A percentile compares a stretch with the other conserved stretches of the same genome.
Evolutionary conservation across 2,797 vertebrate genomes (phyloP).

Genomic region (Eleutherodactylus coqui): DNA sequence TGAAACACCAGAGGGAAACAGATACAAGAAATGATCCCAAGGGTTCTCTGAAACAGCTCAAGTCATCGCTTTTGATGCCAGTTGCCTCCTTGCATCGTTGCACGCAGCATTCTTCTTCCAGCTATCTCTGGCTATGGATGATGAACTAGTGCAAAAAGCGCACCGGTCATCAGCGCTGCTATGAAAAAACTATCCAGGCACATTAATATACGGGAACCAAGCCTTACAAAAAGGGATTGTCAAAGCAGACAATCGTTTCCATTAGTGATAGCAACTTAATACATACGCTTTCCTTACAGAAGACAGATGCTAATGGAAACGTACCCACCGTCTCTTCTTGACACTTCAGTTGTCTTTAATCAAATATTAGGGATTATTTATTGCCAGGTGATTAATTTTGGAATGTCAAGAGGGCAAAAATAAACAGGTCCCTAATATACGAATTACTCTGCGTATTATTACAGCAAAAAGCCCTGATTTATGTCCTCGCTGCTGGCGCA

Average conservation of each 20-base stretch:
- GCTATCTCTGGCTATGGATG: too few relatives aligned
- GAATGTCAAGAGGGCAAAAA: constrained; percentile 24
- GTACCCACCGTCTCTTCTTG: background rate
- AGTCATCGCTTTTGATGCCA: too few relatives aligned
- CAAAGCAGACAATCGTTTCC: background rate
- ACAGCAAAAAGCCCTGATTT: background rate
- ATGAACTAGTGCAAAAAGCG: too few relatives aligned
- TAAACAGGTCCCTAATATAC: constrained; percentile 16
- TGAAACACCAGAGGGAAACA: too few relatives aligned
- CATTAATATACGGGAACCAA: too few relatives aligned
- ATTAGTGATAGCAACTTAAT: background rate
- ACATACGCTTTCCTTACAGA: background rate
- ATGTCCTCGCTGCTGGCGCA: constrained; percentile 10
- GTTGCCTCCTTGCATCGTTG: too few relatives aligned
- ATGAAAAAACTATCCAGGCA: too few relatives aligned
- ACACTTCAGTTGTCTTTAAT: background rate
- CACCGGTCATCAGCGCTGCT: too few relatives aligned
- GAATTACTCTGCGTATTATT: constrained; percentile 36
- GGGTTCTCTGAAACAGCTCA: too few relatives aligned
- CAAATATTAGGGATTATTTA: constrained; percentile 8
- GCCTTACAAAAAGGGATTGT: too few relatives aligned
- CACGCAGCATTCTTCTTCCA: too few relatives aligned
- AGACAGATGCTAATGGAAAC: background rate
- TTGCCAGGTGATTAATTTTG: constrained; percentile 34
- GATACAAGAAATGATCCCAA: too few relatives aligned